These are phyloP conservation scores for Agrypnia vestita DNA, from an alignment of 1,140 invertebrate genomes.

Conservation along the genomic window DNA sequence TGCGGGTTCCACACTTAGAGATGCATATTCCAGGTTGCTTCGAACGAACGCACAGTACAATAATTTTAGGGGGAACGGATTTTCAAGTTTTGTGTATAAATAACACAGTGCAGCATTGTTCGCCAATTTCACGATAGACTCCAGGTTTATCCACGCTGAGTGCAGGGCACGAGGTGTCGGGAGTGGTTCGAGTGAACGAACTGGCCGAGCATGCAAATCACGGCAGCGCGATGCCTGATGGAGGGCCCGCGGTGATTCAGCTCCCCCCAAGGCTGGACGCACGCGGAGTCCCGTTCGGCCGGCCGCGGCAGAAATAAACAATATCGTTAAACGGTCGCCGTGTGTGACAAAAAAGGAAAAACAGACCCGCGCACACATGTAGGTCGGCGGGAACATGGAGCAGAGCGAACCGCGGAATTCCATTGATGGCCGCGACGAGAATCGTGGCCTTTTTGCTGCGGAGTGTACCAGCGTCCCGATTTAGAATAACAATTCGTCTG, in stretches of 20 bases:
- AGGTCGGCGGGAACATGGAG: conserved; percentile 22
- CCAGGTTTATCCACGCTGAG: no score
- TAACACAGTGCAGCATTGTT: no score
- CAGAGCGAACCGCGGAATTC: conserved; percentile 20
- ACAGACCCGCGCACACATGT: conserved; percentile 7
- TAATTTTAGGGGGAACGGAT: no score
- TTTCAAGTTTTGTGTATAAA: no score
- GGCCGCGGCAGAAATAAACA: conserved; percentile 55
- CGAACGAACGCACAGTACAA: no score
- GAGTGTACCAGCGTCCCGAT: no score
- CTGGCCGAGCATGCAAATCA: conserved; percentile 24
- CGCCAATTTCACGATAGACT: no score
- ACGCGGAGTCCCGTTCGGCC: conserved; percentile 18
- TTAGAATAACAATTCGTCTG: no score
- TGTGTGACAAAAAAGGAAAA: conserved; percentile 59
- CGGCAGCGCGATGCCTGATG: not conserved
- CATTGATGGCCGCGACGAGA: conserved; percentile 22
- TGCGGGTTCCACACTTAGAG: no score
- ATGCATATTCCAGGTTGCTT: no score
- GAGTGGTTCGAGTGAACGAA: conserved; percentile 7
- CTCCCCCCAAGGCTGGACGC: conserved; percentile 23
- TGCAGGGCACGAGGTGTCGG: no score
- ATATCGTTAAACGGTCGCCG: conserved; percentile 53
- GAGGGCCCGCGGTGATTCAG: conserved; percentile 15
- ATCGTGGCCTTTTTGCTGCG: no score